These are phyloP conservation scores for Pachyuromys duprasi DNA, from an alignment of 2,797 vertebrate species.

Conservation along the genomic window DNA sequence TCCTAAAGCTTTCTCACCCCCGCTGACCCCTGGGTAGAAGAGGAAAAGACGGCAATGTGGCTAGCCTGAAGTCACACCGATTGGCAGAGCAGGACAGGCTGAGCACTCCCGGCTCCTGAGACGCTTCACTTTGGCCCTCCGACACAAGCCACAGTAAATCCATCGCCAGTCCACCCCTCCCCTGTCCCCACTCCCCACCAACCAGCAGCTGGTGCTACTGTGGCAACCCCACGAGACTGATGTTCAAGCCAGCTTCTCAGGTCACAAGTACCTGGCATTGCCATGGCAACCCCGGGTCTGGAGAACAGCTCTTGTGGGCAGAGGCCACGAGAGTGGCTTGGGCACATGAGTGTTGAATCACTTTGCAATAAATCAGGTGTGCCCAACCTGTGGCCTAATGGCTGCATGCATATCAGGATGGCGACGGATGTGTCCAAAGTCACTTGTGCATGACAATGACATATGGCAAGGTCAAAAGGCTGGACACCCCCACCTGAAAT, in stretches of 20 bases:
- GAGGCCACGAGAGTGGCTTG: conserved; percentile 1
- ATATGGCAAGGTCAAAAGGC: background rate
- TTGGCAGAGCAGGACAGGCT: background rate
- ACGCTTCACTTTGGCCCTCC: background rate
- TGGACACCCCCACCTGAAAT: background rate
- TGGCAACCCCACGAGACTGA: background rate
- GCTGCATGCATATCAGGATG: background rate
- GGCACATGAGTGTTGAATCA: background rate
- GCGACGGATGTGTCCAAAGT: no score
- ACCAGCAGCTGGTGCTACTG: background rate
- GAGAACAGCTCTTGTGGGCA: conserved; percentile 51
- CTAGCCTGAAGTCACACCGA: background rate
- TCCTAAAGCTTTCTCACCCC: background rate
- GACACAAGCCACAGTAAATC: background rate
- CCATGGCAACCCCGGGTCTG: conserved; percentile 63
- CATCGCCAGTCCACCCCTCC: background rate
- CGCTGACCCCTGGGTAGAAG: background rate
- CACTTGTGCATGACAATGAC: background rate
- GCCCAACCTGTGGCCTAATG: background rate
- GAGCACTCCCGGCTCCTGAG: background rate
- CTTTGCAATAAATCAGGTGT: background rate
- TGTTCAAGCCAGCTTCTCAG: conserved; percentile 2
- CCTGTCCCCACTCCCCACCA: background rate
- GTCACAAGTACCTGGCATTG: conserved; percentile 49
- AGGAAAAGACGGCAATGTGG: no score